A percentile compares a stretch with the other conserved stretches of the same genome.
phyloP scores from a whole-genome alignment of 2,888 invertebrate species.

The Globia sparganii region DNA sequence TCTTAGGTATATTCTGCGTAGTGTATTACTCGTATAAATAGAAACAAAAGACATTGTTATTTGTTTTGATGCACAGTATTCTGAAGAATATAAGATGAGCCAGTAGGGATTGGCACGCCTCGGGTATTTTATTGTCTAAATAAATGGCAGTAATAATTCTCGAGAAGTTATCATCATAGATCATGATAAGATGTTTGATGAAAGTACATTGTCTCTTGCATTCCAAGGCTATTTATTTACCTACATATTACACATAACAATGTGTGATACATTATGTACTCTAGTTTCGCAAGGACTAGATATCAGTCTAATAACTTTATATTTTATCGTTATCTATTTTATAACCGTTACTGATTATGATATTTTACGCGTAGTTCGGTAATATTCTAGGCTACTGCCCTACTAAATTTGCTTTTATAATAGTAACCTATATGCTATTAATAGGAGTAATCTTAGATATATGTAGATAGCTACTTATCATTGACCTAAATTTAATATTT shows the following conservation, averaged over 20 bases:
- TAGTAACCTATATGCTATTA: conserved; percentile 48
- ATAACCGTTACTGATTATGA: conserved; percentile 47
- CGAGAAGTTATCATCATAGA: conserved; percentile 60
- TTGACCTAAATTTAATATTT: conserved; percentile 50
- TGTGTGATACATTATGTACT: conserved; percentile 50
- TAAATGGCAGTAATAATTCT: conserved; percentile 52
- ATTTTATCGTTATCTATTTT: conserved; percentile 35
- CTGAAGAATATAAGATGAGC: conserved; percentile 31
- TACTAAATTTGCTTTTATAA: conserved; percentile 31
- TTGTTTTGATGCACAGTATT: conserved; percentile 6
- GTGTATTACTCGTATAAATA: conserved; percentile 43
- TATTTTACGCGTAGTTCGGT: conserved; percentile 37
- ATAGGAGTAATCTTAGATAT: conserved; percentile 50
- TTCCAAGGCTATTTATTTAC: conserved; percentile 56
- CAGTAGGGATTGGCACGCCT: conserved; percentile 24
- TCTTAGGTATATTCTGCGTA: conserved; percentile 34
- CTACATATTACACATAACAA: conserved; percentile 31
- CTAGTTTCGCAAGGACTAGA: conserved; percentile 27
- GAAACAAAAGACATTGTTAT: conserved; percentile 27
- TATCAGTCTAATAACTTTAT: conserved; percentile 22
- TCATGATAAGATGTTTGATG: conserved; percentile 61
- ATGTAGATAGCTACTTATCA: conserved; percentile 40
- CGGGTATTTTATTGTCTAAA: conserved; percentile 36
- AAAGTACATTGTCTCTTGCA: conserved; percentile 59
- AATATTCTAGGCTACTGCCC: conserved; percentile 21